phyloP scores from a whole-genome alignment of 2,888 invertebrate genomes.

The Agrochola litura region DNA sequence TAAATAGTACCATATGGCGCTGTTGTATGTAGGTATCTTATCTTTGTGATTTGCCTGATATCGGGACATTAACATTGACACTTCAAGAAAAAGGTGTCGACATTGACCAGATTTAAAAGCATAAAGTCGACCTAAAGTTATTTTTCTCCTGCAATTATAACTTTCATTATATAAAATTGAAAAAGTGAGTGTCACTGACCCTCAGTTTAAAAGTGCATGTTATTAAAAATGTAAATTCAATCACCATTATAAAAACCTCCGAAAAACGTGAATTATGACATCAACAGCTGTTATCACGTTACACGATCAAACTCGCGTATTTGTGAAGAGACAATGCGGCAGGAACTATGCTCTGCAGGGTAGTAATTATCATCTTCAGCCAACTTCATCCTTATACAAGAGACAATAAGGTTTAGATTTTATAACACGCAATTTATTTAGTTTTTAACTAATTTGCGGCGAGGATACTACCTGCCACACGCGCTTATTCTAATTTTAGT shows the following conservation, averaged over 20 bases:
- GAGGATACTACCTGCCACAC: constrained; percentile 60
- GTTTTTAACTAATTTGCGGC: constrained; percentile 61
- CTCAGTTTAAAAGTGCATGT: constrained; percentile 28
- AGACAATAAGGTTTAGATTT: constrained; percentile 65
- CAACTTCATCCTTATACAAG: constrained; percentile 55
- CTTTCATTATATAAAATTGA: not conserved
- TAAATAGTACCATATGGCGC: not conserved
- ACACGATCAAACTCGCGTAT: constrained; percentile 77
- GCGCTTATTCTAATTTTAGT: constrained; percentile 64
- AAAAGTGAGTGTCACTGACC: constrained; percentile 34
- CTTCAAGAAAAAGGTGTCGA: constrained; percentile 4
- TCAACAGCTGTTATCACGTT: constrained; percentile 74
- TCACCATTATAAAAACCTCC: constrained; percentile 55
- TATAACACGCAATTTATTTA: constrained; percentile 21
- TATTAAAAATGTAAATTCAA: constrained; percentile 60
- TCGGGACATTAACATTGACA: not conserved
- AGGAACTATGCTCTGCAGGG: constrained; percentile 83
- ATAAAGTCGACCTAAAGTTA: not conserved
- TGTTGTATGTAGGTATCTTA: not conserved
- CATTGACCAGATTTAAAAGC: constrained; percentile 9
- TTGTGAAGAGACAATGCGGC: constrained; percentile 84
- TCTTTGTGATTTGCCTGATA: not conserved
- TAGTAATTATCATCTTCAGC: constrained; percentile 45
- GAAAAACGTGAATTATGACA: constrained; percentile 68
- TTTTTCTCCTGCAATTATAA: not conserved